Evolutionary conservation across 2,888 invertebrate species (phyloP).

Genomic region (Caenorhabditis sulstoni): DNA sequence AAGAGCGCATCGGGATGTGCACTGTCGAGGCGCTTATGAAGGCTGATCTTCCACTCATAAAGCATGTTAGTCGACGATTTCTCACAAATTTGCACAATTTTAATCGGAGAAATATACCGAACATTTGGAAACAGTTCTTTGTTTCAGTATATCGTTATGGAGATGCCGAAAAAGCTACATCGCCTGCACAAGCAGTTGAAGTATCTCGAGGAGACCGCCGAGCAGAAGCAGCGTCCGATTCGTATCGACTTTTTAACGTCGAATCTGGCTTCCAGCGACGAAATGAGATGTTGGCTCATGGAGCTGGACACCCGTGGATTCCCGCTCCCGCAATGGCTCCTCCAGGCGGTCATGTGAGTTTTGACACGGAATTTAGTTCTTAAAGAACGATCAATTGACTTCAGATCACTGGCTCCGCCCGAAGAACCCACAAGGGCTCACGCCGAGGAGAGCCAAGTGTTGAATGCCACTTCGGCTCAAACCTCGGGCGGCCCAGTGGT

Average conservation of each 20-base stretch:
- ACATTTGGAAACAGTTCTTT: too few relatives aligned
- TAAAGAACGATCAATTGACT: too few relatives aligned
- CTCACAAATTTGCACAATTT: too few relatives aligned
- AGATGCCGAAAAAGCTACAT: background rate
- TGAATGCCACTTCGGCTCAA: slow-evolving; percentile 2
- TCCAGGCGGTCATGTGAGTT: slow-evolving; percentile 10
- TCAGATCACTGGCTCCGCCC: too few relatives aligned
- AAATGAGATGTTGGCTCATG: background rate
- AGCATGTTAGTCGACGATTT: slow-evolving; percentile 16
- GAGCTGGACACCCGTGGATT: background rate
- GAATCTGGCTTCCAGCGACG: background rate
- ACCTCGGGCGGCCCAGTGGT: background rate
- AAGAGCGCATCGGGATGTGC: slow-evolving; percentile 4
- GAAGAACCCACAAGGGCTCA: background rate
- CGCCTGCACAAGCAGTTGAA: slow-evolving; percentile 6
- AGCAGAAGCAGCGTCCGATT: background rate
- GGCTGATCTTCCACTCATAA: slow-evolving; percentile 1
- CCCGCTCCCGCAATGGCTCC: background rate
- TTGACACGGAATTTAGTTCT: too few relatives aligned
- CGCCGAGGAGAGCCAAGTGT: background rate
- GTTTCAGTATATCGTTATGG: slow-evolving; percentile 31
- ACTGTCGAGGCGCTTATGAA: slow-evolving; percentile 1
- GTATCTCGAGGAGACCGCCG: background rate
- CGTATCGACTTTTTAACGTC: slow-evolving; percentile 11
- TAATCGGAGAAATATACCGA: too few relatives aligned